Evolutionary conservation across 2,797 vertebrate species (phyloP), one percentile per base, ranked within the genome.

Genomic region (Malurus leucopterus): DNA sequence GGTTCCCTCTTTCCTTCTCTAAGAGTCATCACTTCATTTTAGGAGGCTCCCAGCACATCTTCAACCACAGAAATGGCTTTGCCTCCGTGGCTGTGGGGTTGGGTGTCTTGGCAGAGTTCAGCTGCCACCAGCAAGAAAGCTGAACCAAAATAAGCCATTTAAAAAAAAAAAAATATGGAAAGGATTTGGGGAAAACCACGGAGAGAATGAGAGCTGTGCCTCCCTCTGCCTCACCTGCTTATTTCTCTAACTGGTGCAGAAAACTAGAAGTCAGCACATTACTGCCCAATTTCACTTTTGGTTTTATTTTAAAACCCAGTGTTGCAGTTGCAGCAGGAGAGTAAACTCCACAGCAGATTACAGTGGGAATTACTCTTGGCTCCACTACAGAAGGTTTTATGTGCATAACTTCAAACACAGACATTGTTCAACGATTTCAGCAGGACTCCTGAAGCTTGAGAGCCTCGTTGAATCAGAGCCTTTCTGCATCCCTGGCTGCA

Each of bases 401-500:
- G 49, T 63, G 53, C 43, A 20, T 44, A 68, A 72, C 59, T 88
- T 89, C 20, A 57, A 85, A 71, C 46, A 58, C 53, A 50, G 34
- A 67, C 77, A 77, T 80, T 72, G 50, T 71, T 77, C 76, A 78
- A n/a, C 21, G 92, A 91, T 91, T 91, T 88, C 75, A 73, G 80
- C 14, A 36, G 82, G 69, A 54, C 84, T 86, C 67, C 85, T 86
- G 7, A 21, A 69, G 88, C 85, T 89, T 9, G 68, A 93, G 88
- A 54, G 34, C 59, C 85, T 84, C 29, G 36, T 92, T 94, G 87
- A 95, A 92, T 94, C 89, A 89, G 58, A 89, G 70, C 49, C 34
- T 89, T 78, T 84, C 12, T 67, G 73, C 86, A 63, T 49, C 80
- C 29, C 49, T 61, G 80, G 88, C 92, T 84, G 2, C 77, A 63